These are phyloP conservation scores for Elachura formosa DNA, from an alignment of 2,113 vertebrate genomes.

Conservation along the genomic window DNA sequence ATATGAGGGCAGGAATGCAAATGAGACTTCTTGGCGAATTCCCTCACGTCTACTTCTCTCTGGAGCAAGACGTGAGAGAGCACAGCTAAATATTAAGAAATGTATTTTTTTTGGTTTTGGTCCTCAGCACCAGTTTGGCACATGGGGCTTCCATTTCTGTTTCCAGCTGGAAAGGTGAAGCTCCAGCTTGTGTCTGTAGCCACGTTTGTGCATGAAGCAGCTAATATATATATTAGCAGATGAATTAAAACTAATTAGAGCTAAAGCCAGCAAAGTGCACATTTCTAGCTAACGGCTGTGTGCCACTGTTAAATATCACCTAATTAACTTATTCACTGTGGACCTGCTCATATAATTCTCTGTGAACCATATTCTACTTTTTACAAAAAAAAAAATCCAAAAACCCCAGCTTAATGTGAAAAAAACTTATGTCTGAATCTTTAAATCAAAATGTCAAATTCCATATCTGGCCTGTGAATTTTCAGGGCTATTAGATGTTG, in stretches of 20 bases:
- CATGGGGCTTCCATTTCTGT: neutral
- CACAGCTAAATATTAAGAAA: neutral
- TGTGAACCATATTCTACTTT: neutral
- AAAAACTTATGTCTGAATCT: neutral
- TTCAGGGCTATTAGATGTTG: neutral
- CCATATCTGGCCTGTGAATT: neutral
- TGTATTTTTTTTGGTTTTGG: too few species aligned
- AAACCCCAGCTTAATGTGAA: neutral
- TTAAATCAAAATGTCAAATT: neutral
- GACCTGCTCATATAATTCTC: neutral
- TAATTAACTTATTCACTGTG: neutral
- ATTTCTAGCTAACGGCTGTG: neutral
- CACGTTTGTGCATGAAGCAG: conserved; percentile 20
- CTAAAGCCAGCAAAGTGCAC: neutral
- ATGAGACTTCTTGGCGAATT: neutral
- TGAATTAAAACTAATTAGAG: conserved; percentile 8
- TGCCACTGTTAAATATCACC: neutral
- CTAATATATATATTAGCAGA: conserved; percentile 16
- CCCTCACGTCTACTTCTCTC: neutral
- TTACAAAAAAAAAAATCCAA: neutral
- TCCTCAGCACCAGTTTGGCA: neutral
- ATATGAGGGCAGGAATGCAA: neutral
- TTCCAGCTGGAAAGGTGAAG: neutral
- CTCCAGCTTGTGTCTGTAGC: neutral
- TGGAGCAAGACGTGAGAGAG: neutral